These are phyloP conservation scores for Melieria picta DNA, from an alignment of 2,888 invertebrate species.

Conservation along the genomic window DNA sequence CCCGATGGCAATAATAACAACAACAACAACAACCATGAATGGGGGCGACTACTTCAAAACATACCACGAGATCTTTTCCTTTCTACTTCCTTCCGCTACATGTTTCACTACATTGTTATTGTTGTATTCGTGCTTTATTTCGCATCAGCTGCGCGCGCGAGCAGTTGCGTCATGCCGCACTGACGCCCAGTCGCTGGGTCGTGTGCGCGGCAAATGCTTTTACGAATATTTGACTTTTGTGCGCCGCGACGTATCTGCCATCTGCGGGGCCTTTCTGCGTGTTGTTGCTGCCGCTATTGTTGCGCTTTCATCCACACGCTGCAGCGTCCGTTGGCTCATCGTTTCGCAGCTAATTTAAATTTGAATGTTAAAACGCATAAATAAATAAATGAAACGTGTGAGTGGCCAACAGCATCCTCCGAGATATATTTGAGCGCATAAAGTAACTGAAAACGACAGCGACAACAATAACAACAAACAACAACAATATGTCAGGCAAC, in stretches of 20 bases:
- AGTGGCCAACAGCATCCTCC: background rate
- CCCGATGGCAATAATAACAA: background rate
- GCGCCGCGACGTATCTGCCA: background rate
- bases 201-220: too few species aligned
- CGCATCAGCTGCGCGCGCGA: too few species aligned
- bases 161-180: too few species aligned
- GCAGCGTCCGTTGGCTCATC: conserved; percentile 14
- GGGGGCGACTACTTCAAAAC: background rate
- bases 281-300: background rate
- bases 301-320: background rate
- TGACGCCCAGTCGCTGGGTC: too few species aligned
- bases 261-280: conserved; percentile 14
- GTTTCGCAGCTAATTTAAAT: conserved; percentile 36
- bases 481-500: background rate
- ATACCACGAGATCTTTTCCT: too few species aligned
- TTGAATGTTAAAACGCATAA: conserved; percentile 34
- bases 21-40: background rate
- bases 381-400: conserved; percentile 12
- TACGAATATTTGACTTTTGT: too few species aligned
- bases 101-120: too few species aligned
- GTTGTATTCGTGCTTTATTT: too few species aligned
- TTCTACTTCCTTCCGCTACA: too few species aligned
- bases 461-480: background rate
- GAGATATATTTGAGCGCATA: background rate
- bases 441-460: background rate